These are phyloP conservation scores for Stenurella melanura DNA, from an alignment of 2,888 invertebrate genomes.

Conservation along the genomic window DNA sequence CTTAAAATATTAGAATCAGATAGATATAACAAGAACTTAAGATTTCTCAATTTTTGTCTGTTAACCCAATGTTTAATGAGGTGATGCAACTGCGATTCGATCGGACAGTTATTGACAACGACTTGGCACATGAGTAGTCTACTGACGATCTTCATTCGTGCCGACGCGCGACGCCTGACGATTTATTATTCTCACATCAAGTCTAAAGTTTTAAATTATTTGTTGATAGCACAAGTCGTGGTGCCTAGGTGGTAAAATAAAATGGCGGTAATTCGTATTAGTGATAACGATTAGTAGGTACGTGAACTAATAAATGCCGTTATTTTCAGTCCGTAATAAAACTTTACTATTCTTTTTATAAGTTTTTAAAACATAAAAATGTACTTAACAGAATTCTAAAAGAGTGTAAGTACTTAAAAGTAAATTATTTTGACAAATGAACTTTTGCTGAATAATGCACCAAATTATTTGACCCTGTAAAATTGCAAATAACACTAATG, in stretches of 20 bases:
- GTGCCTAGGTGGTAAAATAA: not conserved
- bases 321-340: not conserved
- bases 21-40: too few species aligned
- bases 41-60: too few species aligned
- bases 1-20: too few species aligned
- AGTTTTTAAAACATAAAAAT: not conserved
- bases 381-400: not conserved
- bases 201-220: not conserved
- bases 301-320: not conserved
- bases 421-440: not conserved
- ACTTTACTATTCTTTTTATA: conserved; percentile 4
- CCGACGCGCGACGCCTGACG: too few species aligned
- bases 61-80: too few species aligned
- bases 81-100: too few species aligned
- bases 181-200: not conserved
- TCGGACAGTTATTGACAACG: too few species aligned
- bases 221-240: not conserved
- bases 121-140: too few species aligned
- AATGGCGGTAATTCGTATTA: not conserved
- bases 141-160: too few species aligned
- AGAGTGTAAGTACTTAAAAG: not conserved
- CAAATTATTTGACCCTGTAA: too few species aligned
- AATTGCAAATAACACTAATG: too few species aligned
- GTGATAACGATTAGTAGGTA: not conserved
- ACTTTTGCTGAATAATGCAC: not conserved